A percentile compares a stretch with the other conserved stretches of the same genome.
phyloP scores from a whole-genome alignment of 2,113 vertebrate species.

The Xenus cinereus region DNA sequence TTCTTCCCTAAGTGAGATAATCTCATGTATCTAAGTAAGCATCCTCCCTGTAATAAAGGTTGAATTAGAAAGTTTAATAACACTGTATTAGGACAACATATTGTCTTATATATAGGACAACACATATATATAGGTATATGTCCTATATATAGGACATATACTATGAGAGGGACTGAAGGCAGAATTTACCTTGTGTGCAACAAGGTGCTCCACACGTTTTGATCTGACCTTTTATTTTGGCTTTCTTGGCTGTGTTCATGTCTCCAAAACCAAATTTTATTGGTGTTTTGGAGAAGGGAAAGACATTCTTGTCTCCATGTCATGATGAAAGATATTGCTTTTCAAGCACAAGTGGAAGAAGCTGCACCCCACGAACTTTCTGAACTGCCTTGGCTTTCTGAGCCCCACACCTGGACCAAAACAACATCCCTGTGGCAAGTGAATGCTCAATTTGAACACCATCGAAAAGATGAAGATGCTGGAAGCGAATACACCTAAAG shows the following conservation, averaged over 20 bases:
- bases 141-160: neutral
- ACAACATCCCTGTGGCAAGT: neutral
- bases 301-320: neutral
- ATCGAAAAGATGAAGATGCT: neutral
- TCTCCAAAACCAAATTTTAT: neutral
- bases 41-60: no score
- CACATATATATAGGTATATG: no score
- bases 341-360: neutral
- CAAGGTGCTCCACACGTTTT: accelerated
- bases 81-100: no score
- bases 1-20: no score
- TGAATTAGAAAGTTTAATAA: no score
- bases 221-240: neutral
- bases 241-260: neutral
- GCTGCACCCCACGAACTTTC: neutral
- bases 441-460: neutral
- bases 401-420: neutral
- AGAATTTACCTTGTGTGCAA: neutral
- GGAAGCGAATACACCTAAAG: neutral
- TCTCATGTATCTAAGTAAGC: no score
- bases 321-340: neutral
- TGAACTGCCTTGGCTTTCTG: neutral
- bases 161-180: neutral
- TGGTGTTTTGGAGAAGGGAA: neutral
- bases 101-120: no score